These are phyloP conservation scores for Chirona hameri DNA, from an alignment of 2,888 invertebrate genomes.

Conservation along the genomic window DNA sequence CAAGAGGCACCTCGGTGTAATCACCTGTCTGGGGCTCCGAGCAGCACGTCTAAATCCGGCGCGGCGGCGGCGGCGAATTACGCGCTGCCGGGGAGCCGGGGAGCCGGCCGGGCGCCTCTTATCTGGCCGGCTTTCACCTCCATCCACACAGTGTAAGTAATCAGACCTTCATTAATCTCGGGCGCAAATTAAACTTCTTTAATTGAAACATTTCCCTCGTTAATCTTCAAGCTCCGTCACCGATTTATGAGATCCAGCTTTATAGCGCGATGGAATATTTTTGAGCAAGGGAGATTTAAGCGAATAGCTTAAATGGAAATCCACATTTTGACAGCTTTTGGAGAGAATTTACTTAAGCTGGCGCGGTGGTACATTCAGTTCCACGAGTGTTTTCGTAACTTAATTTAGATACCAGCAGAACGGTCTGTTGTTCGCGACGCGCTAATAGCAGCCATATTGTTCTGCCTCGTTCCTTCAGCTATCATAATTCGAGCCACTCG, in stretches of 20 bases:
- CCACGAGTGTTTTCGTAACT: background rate
- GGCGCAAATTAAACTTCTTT: conserved; percentile 25
- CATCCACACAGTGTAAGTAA: background rate
- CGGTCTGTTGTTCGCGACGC: background rate
- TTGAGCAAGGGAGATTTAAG: background rate
- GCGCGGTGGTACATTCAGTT: background rate
- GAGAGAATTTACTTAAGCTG: background rate
- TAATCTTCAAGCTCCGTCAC: background rate
- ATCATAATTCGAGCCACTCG: background rate
- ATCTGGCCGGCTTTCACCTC: background rate
- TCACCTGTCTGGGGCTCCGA: background rate
- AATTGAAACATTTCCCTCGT: conserved; percentile 27
- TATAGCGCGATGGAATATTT: background rate
- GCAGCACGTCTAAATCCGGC: background rate
- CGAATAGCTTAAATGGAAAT: background rate
- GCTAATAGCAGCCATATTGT: background rate
- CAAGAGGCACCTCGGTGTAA: background rate
- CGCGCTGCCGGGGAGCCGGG: background rate
- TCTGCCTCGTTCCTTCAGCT: background rate
- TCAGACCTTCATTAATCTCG: conserved; percentile 13
- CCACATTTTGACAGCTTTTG: background rate
- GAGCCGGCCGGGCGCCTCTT: background rate
- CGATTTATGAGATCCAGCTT: conserved; percentile 8
- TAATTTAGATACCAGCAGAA: background rate
- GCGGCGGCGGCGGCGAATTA: background rate